phyloP scores from a whole-genome alignment of 2,888 invertebrate species.

The Heliconius ethilla region DNA sequence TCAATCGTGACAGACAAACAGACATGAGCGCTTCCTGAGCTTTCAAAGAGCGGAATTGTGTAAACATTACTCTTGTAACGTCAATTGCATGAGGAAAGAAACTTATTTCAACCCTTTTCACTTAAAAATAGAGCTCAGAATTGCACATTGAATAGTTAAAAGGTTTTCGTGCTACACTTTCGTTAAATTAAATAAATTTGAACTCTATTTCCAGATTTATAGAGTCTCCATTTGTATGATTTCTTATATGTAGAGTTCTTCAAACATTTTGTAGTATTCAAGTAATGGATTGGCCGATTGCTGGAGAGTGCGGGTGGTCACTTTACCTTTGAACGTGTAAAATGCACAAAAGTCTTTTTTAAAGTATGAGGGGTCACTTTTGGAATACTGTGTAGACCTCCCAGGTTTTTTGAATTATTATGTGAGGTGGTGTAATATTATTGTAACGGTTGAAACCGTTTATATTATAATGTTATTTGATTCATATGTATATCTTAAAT shows the following conservation, averaged over 20 bases:
- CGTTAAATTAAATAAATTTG: not conserved
- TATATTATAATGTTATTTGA: not conserved
- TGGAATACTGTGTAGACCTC: conserved; percentile 42
- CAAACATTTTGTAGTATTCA: conserved; percentile 46
- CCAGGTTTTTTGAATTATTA: conserved; percentile 40
- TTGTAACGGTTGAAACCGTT: not conserved
- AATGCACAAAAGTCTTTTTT: conserved; percentile 45
- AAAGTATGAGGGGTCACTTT: conserved; percentile 46
- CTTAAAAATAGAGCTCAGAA: conserved; percentile 14
- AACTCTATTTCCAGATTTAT: not conserved
- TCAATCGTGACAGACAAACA: conserved; percentile 49
- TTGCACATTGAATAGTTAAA: conserved; percentile 33
- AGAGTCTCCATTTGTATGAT: conserved; percentile 28
- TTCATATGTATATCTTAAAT: not conserved
- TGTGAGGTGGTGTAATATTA: not conserved
- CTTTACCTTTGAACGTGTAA: conserved; percentile 46
- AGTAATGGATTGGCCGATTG: conserved; percentile 53
- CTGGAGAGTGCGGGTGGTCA: conserved; percentile 51
- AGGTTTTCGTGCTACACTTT: conserved; percentile 32
- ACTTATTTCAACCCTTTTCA: not conserved
- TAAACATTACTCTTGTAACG: conserved; percentile 48
- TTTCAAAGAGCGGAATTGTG: conserved; percentile 50
- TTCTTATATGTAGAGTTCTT: conserved; percentile 36
- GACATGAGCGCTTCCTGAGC: conserved; percentile 50
- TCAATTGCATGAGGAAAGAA: conserved; percentile 31